Conservation (phyloP, 2,888 invertebrate genomes). For the Thecocarcelia acutangulata region DNA sequence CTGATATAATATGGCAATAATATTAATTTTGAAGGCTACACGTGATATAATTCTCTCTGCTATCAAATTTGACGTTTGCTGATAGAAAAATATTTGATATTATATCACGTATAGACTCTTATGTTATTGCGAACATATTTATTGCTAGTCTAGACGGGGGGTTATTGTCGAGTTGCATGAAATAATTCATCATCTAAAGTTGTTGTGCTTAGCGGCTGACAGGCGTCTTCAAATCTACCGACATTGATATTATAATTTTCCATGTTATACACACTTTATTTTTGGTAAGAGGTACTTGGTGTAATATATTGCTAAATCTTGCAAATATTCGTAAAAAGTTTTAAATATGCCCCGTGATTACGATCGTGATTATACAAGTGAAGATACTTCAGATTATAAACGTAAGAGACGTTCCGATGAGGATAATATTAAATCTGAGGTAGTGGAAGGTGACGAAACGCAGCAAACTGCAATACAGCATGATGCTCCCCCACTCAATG, state of each 20-base stretch:
- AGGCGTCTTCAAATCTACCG: background rate
- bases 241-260: conserved; percentile 2
- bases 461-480: conserved; percentile 66
- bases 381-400: conserved; percentile 79
- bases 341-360: conserved; percentile 79
- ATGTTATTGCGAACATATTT: too few relatives aligned
- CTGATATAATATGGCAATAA: too few relatives aligned
- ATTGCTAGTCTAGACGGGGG: too few relatives aligned
- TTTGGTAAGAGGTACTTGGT: conserved; percentile 13
- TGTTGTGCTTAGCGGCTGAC: background rate
- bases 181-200: too few relatives aligned
- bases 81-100: too few relatives aligned
- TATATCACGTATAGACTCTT: too few relatives aligned
- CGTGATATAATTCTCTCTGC: too few relatives aligned
- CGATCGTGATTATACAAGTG: conserved; percentile 78
- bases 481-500: conserved; percentile 82
- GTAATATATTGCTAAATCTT: conserved; percentile 3
- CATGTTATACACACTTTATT: conserved; percentile 62
- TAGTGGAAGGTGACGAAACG: conserved; percentile 70
- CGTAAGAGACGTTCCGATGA: conserved; percentile 79
- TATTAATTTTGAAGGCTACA: too few relatives aligned
- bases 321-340: background rate
- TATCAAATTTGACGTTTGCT: too few relatives aligned
- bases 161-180: too few relatives aligned
- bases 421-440: conserved; percentile 71